Conservation (phyloP, 2,888 invertebrate genomes). For the Erebia aethiops region DNA sequence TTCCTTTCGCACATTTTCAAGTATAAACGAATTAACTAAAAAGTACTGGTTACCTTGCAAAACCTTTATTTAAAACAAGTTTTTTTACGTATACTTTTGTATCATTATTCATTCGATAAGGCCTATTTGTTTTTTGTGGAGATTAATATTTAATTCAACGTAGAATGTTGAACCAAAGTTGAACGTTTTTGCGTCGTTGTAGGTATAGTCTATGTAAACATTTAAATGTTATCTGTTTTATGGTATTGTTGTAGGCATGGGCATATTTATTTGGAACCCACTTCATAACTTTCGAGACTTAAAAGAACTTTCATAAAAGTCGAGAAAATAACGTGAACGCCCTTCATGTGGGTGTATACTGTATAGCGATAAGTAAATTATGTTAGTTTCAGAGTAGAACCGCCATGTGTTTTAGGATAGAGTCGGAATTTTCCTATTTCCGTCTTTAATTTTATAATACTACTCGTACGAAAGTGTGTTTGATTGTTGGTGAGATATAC, state of each 20-base stretch:
- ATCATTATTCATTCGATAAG: neutral
- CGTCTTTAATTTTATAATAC: too few species aligned
- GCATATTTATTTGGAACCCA: constrained; percentile 37
- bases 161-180: constrained; percentile 21
- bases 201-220: constrained; percentile 28
- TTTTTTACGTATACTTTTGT: neutral
- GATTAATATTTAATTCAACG: neutral
- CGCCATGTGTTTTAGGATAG: neutral
- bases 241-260: constrained; percentile 15
- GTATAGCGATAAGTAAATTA: constrained; percentile 32
- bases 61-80: neutral
- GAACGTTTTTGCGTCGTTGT: constrained; percentile 32
- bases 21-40: too few species aligned
- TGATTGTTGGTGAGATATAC: too few species aligned
- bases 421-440: too few species aligned
- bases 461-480: too few species aligned
- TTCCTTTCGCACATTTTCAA: too few species aligned
- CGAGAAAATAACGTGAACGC: constrained; percentile 34
- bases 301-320: constrained; percentile 10
- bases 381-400: constrained; percentile 30
- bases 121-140: neutral
- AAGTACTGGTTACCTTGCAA: too few species aligned
- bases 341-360: constrained; percentile 31
- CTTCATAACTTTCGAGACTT: constrained; percentile 38
- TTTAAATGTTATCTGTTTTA: constrained; percentile 11